A percentile compares a stretch with the other conserved stretches of the same genome.
phyloP scores from a whole-genome alignment of 2,113 vertebrate genomes.

The Cheirogaleus medius region DNA sequence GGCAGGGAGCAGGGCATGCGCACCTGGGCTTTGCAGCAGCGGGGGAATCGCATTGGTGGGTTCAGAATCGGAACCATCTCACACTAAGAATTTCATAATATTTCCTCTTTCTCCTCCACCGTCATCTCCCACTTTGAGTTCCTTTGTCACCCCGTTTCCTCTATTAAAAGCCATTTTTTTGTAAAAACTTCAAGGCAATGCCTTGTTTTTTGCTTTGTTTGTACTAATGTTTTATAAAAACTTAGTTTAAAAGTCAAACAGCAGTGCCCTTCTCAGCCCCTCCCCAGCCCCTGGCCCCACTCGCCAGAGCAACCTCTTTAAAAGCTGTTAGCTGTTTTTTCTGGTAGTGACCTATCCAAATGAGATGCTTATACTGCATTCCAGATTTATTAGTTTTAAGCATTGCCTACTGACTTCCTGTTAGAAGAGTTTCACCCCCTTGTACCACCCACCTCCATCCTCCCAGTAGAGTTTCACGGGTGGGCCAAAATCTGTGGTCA shows the following conservation, averaged over 20 bases:
- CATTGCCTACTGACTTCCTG: background rate
- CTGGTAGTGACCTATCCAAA: background rate
- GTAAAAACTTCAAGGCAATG: conserved; percentile 31
- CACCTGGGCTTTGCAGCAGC: background rate
- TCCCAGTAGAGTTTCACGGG: background rate
- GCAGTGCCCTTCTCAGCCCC: background rate
- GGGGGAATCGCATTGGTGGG: background rate
- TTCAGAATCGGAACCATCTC: background rate
- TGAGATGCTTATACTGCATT: background rate
- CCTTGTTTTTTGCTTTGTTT: conserved; percentile 45
- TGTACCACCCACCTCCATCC: background rate
- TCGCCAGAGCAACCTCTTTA: background rate
- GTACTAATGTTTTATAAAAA: background rate
- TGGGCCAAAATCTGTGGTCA: background rate
- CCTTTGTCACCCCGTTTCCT: conserved; percentile 17
- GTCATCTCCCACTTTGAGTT: conserved; percentile 28
- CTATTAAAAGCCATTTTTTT: conserved; percentile 7
- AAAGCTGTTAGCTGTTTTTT: background rate
- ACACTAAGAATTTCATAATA: background rate
- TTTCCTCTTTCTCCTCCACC: conserved; percentile 14
- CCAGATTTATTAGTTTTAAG: background rate
- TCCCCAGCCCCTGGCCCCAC: background rate
- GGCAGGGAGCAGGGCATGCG: background rate
- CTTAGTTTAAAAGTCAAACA: conserved; percentile 5
- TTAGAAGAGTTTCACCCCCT: background rate